Base-by-base conservation (phyloP, 64 coral and sea anemone species). In the Astreopora myriophthalma region DNA sequence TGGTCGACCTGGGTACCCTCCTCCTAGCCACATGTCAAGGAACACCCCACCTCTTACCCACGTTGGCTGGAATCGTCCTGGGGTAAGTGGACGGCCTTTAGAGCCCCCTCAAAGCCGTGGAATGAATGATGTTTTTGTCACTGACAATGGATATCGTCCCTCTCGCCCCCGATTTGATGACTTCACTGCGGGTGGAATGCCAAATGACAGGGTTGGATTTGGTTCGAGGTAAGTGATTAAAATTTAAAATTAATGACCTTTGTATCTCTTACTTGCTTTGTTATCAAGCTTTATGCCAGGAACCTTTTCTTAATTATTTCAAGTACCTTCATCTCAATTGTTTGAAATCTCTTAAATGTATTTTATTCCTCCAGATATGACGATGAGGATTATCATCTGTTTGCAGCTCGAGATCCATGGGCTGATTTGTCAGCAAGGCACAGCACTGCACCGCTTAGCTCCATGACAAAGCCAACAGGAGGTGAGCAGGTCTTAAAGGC, bases 91-190 rank as follows among this genome's bases (percentile, higher is more conserved):
- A 6, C 90, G 72, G 20, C 55, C 34, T 40, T 34, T 29, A 69
- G 93, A 94, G 8, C 87, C 51, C 2, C 77, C 37, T 28, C 74
- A 71, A 11, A 91, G 95, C 26, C 87, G 92, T 57, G 95, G 95
- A 36, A 75, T 96, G 73, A 93, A 93, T 55, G 95, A 96, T 71
- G 95, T 96, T 30, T 96, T 96, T 87, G 86, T 96, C 13, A 90
- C 87, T 36, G 95, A 96, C 22, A 91, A 91, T 83, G 89, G 89
- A 6, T 72, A 57, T 58, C 46, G 75, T 57, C 76, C 76, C 55
- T 83, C 92, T 48, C 86, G 85, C 14, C 94, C 74, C 9, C 94
- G 89, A 5, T 88, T 58, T 70, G 85, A 94, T 29, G 86, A 89
- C 30, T 92, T 90, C 90, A 57, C 80, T 6, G 27, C 80, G 11